Conservation (phyloP, 30 jellyfish, hydroid and myxozoan species). For the Hydractinia symbiolongicarpus region DNA sequence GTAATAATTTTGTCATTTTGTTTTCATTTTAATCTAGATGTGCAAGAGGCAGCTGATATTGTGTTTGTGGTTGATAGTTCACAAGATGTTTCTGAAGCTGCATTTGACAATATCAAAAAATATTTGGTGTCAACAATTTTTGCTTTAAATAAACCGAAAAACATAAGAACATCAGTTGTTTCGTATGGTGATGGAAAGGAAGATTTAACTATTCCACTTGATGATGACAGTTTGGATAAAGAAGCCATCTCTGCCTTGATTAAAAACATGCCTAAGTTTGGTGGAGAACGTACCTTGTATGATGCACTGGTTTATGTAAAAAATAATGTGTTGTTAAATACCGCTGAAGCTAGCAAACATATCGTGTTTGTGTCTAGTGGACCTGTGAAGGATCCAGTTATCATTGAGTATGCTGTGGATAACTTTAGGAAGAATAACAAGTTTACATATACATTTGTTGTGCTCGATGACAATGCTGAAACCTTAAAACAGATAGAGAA, state of each 20-base stretch:
- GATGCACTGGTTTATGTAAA: background rate
- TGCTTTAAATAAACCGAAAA: background rate
- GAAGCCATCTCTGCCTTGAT: background rate
- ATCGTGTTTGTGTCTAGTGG: constrained; percentile 5
- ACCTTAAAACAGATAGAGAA: too few relatives aligned
- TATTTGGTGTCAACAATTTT: background rate
- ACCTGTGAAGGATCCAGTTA: background rate
- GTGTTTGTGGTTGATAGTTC: constrained; percentile 2
- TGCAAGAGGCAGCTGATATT: too few relatives aligned
- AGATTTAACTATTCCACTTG: background rate
- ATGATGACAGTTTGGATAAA: background rate
- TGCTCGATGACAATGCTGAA: too few relatives aligned
- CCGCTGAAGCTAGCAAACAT: background rate
- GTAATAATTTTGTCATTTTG: too few relatives aligned
- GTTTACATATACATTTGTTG: too few relatives aligned
- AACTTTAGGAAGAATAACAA: too few relatives aligned
- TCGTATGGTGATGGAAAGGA: constrained; percentile 12
- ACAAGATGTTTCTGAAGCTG: background rate
- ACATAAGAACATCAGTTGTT: constrained; percentile 8
- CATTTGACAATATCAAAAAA: background rate
- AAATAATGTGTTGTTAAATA: background rate
- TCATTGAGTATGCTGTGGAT: too few relatives aligned
- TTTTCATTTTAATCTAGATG: too few relatives aligned
- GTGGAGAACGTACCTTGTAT: constrained; percentile 5
- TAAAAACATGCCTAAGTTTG: background rate